phyloP scores from a whole-genome alignment of 1,140 invertebrate species.

The Caenorhabditis brenneri region DNA sequence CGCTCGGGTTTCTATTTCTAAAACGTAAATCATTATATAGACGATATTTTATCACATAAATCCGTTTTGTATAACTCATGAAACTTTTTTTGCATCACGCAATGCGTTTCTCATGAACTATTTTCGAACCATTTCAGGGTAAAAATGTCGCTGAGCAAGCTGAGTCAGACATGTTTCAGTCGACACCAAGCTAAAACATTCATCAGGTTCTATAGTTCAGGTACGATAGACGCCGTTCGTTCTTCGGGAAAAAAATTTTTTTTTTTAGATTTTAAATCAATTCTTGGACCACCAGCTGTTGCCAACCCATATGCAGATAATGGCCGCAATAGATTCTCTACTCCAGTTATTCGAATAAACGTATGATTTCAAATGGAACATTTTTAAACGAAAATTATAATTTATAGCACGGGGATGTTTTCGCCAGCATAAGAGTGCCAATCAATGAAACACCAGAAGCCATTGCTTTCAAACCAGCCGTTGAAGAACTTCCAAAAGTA shows the following conservation, averaged over 20 bases:
- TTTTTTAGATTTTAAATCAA: not conserved
- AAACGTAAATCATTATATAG: too few relatives aligned
- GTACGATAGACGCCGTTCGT: not conserved
- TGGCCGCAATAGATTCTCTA: not conserved
- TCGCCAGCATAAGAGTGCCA: constrained; percentile 1
- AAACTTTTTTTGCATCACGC: not conserved
- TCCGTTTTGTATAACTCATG: too few relatives aligned
- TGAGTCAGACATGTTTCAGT: constrained; percentile 27
- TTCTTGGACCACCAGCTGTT: not conserved
- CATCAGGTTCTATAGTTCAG: constrained; percentile 25
- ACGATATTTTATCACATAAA: too few relatives aligned
- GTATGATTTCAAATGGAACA: not conserved
- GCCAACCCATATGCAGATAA: not conserved
- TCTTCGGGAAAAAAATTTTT: too few relatives aligned
- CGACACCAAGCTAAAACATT: constrained; percentile 12
- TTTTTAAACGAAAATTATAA: not conserved
- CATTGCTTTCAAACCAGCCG: not conserved
- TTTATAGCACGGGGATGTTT: constrained; percentile 20
- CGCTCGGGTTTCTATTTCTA: too few relatives aligned
- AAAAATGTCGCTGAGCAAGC: constrained; percentile 24
- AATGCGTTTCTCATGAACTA: not conserved
- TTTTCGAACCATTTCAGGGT: not conserved
- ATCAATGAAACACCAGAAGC: not conserved
- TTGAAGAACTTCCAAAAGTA: not conserved
- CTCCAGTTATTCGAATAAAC: constrained; percentile 3